Percentiles rank a stretch among this genome's conserved stretches.
Evolutionary conservation across 2,113 vertebrate species (phyloP).

Genomic region (Prolemur simus): DNA sequence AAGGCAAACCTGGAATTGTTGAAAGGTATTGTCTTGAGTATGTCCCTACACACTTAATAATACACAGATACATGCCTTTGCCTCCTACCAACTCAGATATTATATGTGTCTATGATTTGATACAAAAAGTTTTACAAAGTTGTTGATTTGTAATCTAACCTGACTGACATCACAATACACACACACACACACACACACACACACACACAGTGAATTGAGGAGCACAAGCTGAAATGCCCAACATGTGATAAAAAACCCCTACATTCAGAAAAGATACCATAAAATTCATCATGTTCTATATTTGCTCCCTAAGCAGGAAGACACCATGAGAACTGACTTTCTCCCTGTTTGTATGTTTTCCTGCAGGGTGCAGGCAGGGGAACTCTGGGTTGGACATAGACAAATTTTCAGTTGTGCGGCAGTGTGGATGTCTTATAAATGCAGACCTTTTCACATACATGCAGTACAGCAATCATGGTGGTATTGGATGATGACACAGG

Average conservation of each 20-base stretch:
- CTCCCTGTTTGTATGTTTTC: neutral
- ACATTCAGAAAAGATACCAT: neutral
- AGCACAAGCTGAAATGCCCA: neutral
- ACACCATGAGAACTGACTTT: neutral
- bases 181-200: neutral
- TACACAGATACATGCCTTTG: neutral
- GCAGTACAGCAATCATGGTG: no score
- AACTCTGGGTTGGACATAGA: neutral
- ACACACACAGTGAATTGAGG: neutral
- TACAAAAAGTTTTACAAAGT: neutral
- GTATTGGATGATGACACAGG: neutral
- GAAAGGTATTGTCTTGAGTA: neutral
- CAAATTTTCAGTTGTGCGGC: neutral
- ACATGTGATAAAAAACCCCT: neutral
- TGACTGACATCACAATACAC: neutral
- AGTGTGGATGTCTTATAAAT: neutral
- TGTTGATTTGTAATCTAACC: neutral
- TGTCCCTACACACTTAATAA: neutral
- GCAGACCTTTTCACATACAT: fast-evolving
- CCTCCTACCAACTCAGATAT: neutral
- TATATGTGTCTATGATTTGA: neutral
- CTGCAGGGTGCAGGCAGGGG: neutral
- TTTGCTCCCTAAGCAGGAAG: neutral
- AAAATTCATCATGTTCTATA: neutral
- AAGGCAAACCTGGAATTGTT: neutral